Conservation (phyloP, 2,113 vertebrate genomes). For the Clarias magur region DNA sequence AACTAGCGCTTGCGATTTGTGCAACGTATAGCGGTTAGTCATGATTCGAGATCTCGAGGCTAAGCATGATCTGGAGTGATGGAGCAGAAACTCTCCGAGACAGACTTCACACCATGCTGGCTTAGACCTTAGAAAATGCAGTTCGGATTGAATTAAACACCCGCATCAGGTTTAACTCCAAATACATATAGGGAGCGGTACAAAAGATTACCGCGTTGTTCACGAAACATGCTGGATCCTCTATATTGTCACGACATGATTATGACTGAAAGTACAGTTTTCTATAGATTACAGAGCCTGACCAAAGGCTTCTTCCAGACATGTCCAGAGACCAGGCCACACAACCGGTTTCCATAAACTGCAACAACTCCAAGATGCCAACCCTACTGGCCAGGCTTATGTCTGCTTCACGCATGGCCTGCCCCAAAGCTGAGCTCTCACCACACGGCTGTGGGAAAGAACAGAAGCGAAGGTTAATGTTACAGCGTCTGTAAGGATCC, state of each 20-base stretch:
- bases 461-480: constrained; percentile 22
- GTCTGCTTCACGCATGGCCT: constrained; percentile 43
- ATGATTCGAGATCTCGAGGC: background rate
- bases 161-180: background rate
- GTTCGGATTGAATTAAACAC: background rate
- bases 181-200: background rate
- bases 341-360: constrained; percentile 37
- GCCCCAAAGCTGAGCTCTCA: constrained; percentile 35
- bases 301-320: constrained; percentile 18
- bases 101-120: background rate
- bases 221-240: background rate
- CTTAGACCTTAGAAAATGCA: background rate
- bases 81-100: background rate
- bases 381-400: constrained; percentile 31
- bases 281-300: constrained; percentile 33
- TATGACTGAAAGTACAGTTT: background rate
- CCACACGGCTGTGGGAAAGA: constrained; percentile 37
- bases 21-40: background rate
- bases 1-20: background rate
- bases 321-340: constrained; percentile 30
- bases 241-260: constrained; percentile 15
- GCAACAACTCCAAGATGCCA: constrained; percentile 14
- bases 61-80: background rate
- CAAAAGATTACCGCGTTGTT: background rate
- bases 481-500: constrained; percentile 29